Evolutionary conservation across 2,113 vertebrate genomes (phyloP).

Genomic region (Gobius niger): DNA sequence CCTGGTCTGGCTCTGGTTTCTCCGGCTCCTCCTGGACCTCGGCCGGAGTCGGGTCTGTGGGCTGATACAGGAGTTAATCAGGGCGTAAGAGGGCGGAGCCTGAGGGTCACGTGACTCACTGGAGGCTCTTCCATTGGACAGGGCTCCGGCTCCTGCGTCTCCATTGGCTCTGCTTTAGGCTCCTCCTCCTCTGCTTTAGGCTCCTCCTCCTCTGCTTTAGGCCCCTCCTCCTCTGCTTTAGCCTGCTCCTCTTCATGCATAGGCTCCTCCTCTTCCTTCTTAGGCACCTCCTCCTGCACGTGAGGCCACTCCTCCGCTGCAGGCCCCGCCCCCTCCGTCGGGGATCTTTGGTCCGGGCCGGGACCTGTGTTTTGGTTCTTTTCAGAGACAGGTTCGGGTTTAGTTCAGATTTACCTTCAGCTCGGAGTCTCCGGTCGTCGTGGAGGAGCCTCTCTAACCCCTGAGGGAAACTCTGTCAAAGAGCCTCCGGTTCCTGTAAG

Average conservation of each 20-base stretch:
- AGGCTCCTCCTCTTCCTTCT: conserved; percentile 20
- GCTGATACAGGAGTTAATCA: background rate
- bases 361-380: background rate
- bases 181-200: conserved; percentile 11
- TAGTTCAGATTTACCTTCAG: too few species aligned
- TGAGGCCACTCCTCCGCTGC: too few species aligned
- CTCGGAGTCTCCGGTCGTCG: too few species aligned
- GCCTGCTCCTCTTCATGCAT: background rate
- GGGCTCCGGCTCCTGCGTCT: conserved; percentile 6
- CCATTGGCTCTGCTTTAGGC: background rate
- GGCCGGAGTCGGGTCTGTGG: background rate
- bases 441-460: too few species aligned
- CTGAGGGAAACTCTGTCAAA: too few species aligned
- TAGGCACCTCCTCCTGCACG: conserved; percentile 26
- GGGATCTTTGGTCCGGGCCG: background rate
- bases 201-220: conserved; percentile 34
- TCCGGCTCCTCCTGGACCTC: background rate
- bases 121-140: conserved; percentile 26
- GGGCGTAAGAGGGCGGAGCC: background rate
- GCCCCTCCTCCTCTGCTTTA: conserved; percentile 7
- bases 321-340: background rate
- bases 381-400: background rate
- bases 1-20: background rate
- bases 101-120: conserved; percentile 78
- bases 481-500: too few species aligned